phyloP scores from a whole-genome alignment of 2,113 vertebrate species.

The Chaetura pelagica region DNA sequence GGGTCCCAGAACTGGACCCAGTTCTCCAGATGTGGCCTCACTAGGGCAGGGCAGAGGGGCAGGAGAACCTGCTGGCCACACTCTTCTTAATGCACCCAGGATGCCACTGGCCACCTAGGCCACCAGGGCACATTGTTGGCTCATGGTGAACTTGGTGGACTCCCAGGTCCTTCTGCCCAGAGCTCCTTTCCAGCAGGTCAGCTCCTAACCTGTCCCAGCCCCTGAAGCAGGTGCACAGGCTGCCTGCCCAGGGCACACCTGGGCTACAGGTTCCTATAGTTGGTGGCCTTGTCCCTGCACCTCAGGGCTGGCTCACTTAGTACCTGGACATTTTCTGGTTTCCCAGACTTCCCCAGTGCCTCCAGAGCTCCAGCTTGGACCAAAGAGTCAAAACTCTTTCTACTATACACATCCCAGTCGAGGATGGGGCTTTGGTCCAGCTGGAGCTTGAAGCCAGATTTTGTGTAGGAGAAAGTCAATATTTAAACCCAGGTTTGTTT shows the following conservation, averaged over 20 bases:
- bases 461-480: slow-evolving; percentile 33
- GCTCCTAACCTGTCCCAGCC: too few species aligned
- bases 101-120: too few species aligned
- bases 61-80: too few species aligned
- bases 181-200: too few species aligned
- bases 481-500: slow-evolving; percentile 22
- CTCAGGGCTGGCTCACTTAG: not conserved
- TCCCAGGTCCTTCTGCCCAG: too few species aligned
- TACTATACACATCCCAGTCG: fast-evolving
- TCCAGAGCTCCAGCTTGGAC: not conserved
- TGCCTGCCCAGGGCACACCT: not conserved
- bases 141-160: too few species aligned
- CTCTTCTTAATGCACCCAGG: too few species aligned
- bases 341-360: not conserved
- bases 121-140: too few species aligned
- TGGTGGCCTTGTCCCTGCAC: not conserved
- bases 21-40: too few species aligned
- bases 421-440: slow-evolving; percentile 36
- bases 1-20: too few species aligned
- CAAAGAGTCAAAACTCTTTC: not conserved
- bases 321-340: slow-evolving; percentile 4
- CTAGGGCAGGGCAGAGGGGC: too few species aligned
- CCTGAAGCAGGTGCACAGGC: fast-evolving
- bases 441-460: slow-evolving; percentile 16
- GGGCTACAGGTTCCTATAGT: not conserved